Evolutionary conservation across 2,888 invertebrate genomes (phyloP), one percentile per base, ranked within the genome.

Genomic region (Drosophila ezoana): DNA sequence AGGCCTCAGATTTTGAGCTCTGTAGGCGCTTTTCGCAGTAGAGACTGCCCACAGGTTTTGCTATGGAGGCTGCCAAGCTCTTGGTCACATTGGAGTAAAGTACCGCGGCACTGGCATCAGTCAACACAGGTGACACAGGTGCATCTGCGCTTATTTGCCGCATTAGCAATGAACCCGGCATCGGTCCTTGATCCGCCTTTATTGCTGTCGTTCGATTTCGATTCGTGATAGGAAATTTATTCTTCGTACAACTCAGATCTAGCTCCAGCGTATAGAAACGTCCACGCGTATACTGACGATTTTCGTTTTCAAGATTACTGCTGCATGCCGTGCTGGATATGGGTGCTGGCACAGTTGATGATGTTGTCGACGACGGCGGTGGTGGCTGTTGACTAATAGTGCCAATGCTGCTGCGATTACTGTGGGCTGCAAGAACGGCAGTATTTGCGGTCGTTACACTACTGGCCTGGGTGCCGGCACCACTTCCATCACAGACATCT

Each of bases 181-280:
- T 14, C 8, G 23, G 13, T 45, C 43, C 28, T 62, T 61, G 33
- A 4, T 48, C 51, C 35, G n/a, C 64, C 51, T 49, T 74, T n/a
- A 33, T 47, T 8, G 75, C 33, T 18, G 70, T 57, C 37, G 76
- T 54, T 28, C 79, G 80, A 56, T 67, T 81, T 49, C 92, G 91
- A 79, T 92, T 91, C 64, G 91, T 93, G 74, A 94, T 94, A 74
- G 94, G 94, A 92, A 94, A 94, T 90, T 94, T 94, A 89, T 94
- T 94, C 78, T 94, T 93, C 76, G 93, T 93, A 90, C 93, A 94
- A 69, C 93, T 93, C 69, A 94, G 91, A 87, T 93, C 93, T 77
- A 94, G 89, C 70, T 92, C 92, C 20, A 92, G 74, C 37, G 92
- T 92, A 72, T 92, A 90, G 70, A 92, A 92, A 18, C 92, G 91